Conservation (phyloP, 2,113 vertebrate species). For the Cryptoleucopteryx plumbea region DNA sequence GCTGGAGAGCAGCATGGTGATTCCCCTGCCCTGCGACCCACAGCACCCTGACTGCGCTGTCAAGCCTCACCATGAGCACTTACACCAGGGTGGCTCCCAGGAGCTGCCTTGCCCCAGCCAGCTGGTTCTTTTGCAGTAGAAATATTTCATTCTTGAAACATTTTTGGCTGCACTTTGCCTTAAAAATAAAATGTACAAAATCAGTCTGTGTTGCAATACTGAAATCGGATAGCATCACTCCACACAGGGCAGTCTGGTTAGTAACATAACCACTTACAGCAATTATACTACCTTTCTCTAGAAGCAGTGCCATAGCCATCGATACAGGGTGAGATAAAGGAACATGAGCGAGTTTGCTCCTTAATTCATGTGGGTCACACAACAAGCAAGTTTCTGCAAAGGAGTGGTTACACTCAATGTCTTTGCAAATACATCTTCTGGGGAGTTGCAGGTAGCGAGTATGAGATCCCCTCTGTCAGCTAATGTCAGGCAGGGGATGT, state of each 20-base stretch:
- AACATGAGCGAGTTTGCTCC: neutral
- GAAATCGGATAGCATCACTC: neutral
- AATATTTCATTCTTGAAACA: neutral
- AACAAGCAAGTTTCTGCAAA: neutral
- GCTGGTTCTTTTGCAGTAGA: neutral
- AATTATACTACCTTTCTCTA: neutral
- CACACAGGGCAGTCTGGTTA: neutral
- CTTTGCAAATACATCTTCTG: neutral
- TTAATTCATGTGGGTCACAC: neutral
- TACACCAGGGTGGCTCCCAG: neutral
- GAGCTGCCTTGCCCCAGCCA: neutral
- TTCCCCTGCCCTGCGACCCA: neutral
- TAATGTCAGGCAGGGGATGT: neutral
- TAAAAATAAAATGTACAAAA: constrained; percentile 46
- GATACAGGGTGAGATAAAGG: neutral
- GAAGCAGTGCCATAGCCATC: neutral
- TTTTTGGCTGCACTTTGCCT: constrained; percentile 1
- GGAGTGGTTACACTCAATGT: neutral
- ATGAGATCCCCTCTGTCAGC: neutral
- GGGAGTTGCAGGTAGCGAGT: neutral
- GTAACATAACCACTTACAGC: neutral
- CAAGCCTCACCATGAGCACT: fast-evolving
- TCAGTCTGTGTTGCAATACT: neutral
- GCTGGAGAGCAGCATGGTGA: neutral
- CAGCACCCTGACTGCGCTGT: neutral